Conservation (phyloP, 2,797 vertebrate genomes). For the Siniperca scherzeri region DNA sequence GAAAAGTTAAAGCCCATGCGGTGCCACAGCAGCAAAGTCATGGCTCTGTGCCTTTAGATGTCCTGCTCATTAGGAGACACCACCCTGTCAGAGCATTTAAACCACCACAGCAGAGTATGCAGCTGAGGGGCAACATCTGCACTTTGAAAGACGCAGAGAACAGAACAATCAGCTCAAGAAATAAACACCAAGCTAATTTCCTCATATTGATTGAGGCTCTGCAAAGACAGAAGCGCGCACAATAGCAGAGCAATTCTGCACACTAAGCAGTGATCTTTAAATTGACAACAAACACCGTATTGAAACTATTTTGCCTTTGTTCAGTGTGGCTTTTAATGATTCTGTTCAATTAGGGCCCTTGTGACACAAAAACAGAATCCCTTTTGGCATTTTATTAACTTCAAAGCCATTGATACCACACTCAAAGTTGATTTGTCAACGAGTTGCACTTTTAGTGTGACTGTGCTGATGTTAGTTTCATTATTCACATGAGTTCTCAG, state of each 20-base stretch:
- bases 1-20: conserved; percentile 42
- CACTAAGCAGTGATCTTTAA: conserved; percentile 33
- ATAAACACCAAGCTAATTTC: conserved; percentile 53
- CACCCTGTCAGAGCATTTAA: conserved; percentile 67
- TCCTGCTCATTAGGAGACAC: conserved; percentile 71
- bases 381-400: conserved; percentile 60
- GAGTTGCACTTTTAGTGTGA: conserved; percentile 52
- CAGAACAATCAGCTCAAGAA: conserved; percentile 35
- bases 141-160: conserved; percentile 28
- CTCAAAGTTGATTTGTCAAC: conserved; percentile 65
- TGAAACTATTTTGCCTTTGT: conserved; percentile 58
- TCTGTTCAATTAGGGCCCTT: conserved; percentile 57
- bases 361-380: conserved; percentile 68
- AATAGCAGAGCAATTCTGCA: conserved; percentile 2
- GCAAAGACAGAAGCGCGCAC: conserved; percentile 4
- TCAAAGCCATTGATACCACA: conserved; percentile 68
- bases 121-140: conserved; percentile 61
- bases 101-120: conserved; percentile 49
- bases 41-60: conserved; percentile 61
- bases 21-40: conserved; percentile 52
- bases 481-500: conserved; percentile 58
- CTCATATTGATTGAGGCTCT: conserved; percentile 43
- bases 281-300: conserved; percentile 38
- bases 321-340: conserved; percentile 57
- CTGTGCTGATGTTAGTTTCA: conserved; percentile 61